phyloP scores from a whole-genome alignment of 2,888 invertebrate genomes.

The Gymnosoma rotundatum region DNA sequence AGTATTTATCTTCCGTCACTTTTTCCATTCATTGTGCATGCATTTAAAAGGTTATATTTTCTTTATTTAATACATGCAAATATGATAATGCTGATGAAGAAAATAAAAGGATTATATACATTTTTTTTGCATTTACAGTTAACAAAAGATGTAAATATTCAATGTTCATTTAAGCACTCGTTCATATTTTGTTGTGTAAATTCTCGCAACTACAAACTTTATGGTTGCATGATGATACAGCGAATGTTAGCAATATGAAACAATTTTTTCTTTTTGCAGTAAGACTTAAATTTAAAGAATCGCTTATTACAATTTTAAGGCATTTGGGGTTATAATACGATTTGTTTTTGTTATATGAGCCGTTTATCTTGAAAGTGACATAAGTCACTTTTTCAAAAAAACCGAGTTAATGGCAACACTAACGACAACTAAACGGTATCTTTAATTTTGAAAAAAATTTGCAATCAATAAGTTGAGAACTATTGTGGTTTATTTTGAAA shows the following conservation, averaged over 20 bases:
- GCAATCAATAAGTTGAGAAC: no score
- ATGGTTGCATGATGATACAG: constrained; percentile 23
- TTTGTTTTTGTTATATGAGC: no score
- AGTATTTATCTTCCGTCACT: background rate
- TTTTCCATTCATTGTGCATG: background rate
- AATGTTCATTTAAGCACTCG: constrained; percentile 13
- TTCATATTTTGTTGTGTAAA: background rate
- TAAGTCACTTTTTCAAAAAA: no score
- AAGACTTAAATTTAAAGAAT: no score
- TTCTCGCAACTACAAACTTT: background rate
- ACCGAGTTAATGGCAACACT: no score
- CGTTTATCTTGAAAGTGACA: no score
- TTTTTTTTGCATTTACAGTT: constrained; percentile 8
- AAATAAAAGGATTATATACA: constrained; percentile 13
- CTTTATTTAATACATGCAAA: background rate
- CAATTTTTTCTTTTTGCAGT: background rate
- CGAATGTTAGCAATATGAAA: background rate
- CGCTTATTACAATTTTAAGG: no score
- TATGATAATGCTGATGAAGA: background rate
- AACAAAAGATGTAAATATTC: constrained; percentile 18
- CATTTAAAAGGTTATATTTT: background rate
- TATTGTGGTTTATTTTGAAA: no score
- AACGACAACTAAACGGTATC: no score
- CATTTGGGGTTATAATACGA: no score
- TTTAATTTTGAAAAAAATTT: no score